Base-by-base conservation (phyloP, 2,113 vertebrate species). In the Potamarius usumacintae region DNA sequence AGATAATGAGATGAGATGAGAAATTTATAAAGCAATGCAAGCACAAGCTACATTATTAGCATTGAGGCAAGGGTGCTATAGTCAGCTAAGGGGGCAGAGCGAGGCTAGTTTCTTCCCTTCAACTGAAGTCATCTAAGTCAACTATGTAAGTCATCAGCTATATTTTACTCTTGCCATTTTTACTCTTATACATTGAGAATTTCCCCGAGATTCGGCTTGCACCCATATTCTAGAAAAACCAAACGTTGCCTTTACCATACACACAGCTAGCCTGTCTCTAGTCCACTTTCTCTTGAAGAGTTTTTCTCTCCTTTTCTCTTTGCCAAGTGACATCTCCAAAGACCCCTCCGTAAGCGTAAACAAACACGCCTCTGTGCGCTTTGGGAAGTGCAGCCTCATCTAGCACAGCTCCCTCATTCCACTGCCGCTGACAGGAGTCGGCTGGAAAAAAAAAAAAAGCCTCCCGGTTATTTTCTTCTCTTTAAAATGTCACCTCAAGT, bases 401-500 rank as follows among this genome's bases (percentile, higher is more conserved):
- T 27, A 52, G 58, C 79, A 69, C 85, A 67, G 80, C 79, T 30
- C 65, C 76, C 71, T 88, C 71, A 74, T 82, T 62, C 87, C 82
- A 85, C 67, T 72, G 83, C 42, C 60, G 53, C 76, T 86, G 86
- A 89, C 63, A 84, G 86, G 72, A 89, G 74, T 62, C 58, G 42
- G 78, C 85, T 71, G 77, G 76, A 82, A 85, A 86, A 74, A 76
- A 76, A 74, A 62, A 90, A 81, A 74, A 58, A 90, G 57, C 79
- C 69, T 50, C 7, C 25, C 22, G 72, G 76, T 91, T 87, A 90
- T 90, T 88, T 90, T 90, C 86, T 65, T 85, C 80, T 83, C 81
- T 90, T 89, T 85, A 84, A 89, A 86, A 92, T 88, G 89, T 90
- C 90, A 91, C 84, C 86, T 87, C 84, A 63, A 84, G 88, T 91